Percentiles rank a stretch among this genome's conserved stretches.
Evolutionary conservation across 1,140 invertebrate genomes (phyloP).

Genomic region (Drosophila pandora): DNA sequence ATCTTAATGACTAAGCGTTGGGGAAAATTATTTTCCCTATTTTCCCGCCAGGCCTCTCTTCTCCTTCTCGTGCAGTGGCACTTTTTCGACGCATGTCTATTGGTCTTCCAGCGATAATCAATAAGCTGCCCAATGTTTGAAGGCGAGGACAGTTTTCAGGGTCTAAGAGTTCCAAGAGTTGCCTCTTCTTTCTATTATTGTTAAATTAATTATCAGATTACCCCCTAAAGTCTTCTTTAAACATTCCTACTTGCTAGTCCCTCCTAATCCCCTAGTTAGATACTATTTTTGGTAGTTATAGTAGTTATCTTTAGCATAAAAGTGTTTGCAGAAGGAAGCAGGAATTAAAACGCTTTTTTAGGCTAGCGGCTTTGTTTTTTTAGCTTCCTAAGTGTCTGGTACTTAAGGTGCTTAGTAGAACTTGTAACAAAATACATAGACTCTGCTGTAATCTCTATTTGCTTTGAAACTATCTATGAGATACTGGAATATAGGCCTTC

Average conservation of each 20-base stretch:
- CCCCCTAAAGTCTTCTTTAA: too few relatives aligned
- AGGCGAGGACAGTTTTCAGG: constrained; percentile 4
- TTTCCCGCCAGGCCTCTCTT: neutral
- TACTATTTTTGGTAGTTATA: neutral
- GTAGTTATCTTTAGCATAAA: neutral
- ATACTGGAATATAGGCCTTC: too few relatives aligned
- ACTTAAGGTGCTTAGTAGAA: neutral
- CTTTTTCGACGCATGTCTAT: constrained; percentile 62
- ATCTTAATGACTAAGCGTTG: constrained; percentile 50
- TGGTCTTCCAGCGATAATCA: constrained; percentile 15
- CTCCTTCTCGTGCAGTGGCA: neutral
- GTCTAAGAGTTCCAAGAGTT: too few relatives aligned
- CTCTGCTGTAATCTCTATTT: too few relatives aligned
- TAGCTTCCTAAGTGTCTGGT: neutral
- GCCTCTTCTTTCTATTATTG: too few relatives aligned
- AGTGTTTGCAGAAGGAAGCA: neutral
- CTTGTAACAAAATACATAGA: too few relatives aligned
- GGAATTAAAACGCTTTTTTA: neutral
- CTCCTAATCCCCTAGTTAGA: neutral
- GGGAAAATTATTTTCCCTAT: constrained; percentile 26
- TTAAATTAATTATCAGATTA: too few relatives aligned
- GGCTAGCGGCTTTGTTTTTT: too few relatives aligned
- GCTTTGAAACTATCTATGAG: too few relatives aligned
- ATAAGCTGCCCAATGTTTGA: constrained; percentile 32
- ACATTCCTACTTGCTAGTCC: too few relatives aligned